A percentile compares a stretch with the other conserved stretches of the same genome.
Evolutionary conservation across 2,888 invertebrate species (phyloP).

Genomic region (Drosophila mimetica): DNA sequence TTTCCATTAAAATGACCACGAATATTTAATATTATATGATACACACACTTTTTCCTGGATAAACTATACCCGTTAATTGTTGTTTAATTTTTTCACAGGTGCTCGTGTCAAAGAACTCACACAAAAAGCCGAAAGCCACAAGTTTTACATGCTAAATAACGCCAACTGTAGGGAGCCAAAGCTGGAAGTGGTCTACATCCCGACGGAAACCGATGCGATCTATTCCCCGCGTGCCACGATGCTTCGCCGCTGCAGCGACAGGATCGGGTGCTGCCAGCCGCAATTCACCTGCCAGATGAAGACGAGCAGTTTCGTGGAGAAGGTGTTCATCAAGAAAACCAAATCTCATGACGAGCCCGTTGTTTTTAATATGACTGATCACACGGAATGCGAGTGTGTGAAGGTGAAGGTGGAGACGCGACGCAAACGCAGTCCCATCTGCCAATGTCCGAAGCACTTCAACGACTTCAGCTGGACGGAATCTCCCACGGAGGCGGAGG

Average conservation of each 20-base stretch:
- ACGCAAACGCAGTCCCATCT: slow-evolving; percentile 56
- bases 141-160: slow-evolving; percentile 69
- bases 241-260: slow-evolving; percentile 93
- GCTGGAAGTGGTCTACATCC: slow-evolving; percentile 77
- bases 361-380: slow-evolving; percentile 73
- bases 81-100: neutral
- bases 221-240: slow-evolving; percentile 94
- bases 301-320: slow-evolving; percentile 84
- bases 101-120: neutral
- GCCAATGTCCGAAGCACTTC: slow-evolving; percentile 83
- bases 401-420: slow-evolving; percentile 37
- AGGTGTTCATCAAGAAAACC: slow-evolving; percentile 66
- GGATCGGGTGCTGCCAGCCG: slow-evolving; percentile 88
- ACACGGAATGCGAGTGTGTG: slow-evolving; percentile 83
- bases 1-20: no score
- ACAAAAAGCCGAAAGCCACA: slow-evolving; percentile 58
- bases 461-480: slow-evolving; percentile 64
- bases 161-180: slow-evolving; percentile 74
- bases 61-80: no score
- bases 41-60: no score
- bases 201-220: slow-evolving; percentile 86
- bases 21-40: no score
- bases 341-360: slow-evolving; percentile 33
- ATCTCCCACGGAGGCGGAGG: slow-evolving; percentile 23
- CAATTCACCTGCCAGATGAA: slow-evolving; percentile 85